Percentiles rank a stretch among this genome's conserved stretches.
Conservation (phyloP, 2,888 invertebrate genomes). For the Leptopterna dolabrata region DNA sequence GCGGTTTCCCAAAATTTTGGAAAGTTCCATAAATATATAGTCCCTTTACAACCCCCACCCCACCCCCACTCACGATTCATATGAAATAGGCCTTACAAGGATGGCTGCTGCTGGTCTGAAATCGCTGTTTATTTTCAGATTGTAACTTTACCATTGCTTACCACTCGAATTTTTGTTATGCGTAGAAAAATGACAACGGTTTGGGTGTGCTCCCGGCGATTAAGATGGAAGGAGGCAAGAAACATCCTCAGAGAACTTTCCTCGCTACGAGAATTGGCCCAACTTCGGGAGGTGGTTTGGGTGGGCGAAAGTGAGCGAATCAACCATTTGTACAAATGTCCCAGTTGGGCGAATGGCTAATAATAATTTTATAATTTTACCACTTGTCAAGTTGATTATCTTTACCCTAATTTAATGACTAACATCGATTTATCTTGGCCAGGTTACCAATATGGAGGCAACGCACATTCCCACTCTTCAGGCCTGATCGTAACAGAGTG, state of each 20-base stretch:
- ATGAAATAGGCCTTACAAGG: no score
- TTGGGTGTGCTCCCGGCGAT: background rate
- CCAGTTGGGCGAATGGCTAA: no score
- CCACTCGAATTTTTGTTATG: background rate
- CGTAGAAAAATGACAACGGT: constrained; percentile 50
- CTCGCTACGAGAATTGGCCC: constrained; percentile 41
- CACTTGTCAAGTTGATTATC: no score
- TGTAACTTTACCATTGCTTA: background rate
- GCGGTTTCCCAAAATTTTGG: no score
- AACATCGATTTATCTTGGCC: no score
- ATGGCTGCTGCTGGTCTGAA: no score
- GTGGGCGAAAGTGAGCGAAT: constrained; percentile 28
- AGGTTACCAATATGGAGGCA: constrained; percentile 72
- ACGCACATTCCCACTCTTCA: constrained; percentile 65
- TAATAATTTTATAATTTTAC: no score
- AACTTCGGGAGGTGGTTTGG: background rate
- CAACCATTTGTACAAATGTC: background rate
- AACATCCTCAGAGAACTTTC: constrained; percentile 42
- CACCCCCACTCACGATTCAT: no score
- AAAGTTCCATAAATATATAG: no score
- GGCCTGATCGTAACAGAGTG: constrained; percentile 43
- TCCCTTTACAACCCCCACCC: no score
- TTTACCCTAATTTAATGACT: no score
- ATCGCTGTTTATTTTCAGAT: no score
- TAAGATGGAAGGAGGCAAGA: constrained; percentile 18